Conservation (phyloP, 35 echinoderm and acorn worm species). For the Heliocidaris erythrogramma region DNA sequence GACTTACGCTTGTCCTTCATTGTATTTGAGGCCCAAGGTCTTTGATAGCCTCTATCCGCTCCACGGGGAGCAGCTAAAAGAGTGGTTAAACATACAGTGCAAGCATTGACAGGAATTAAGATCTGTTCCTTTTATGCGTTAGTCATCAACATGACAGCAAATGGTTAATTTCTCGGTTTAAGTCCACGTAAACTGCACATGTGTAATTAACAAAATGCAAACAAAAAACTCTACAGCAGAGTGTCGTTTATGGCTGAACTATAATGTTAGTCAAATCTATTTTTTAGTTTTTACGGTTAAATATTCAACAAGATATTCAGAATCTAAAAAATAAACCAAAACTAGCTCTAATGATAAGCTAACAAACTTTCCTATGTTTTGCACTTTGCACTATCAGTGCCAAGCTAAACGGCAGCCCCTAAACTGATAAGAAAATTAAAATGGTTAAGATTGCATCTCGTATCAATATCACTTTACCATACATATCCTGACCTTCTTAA, state of each 20-base stretch:
- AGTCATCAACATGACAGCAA: neutral
- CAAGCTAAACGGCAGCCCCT: no score
- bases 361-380: no score
- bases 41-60: conserved; percentile 70
- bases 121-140: neutral
- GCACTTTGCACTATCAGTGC: no score
- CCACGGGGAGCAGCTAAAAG: conserved; percentile 61
- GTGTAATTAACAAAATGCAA: neutral
- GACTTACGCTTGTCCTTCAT: conserved; percentile 68
- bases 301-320: no score
- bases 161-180: neutral
- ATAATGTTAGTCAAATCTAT: neutral
- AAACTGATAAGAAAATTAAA: no score
- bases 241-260: neutral
- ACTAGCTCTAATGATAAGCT: no score
- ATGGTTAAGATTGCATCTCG: no score
- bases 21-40: conserved; percentile 74
- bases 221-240: neutral
- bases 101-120: neutral
- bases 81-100: neutral
- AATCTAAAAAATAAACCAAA: no score
- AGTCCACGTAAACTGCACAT: neutral
- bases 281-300: no score
- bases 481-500: no score
- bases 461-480: no score